Conservation (phyloP, 1,140 invertebrate genomes). For the Drosophila elegans region DNA sequence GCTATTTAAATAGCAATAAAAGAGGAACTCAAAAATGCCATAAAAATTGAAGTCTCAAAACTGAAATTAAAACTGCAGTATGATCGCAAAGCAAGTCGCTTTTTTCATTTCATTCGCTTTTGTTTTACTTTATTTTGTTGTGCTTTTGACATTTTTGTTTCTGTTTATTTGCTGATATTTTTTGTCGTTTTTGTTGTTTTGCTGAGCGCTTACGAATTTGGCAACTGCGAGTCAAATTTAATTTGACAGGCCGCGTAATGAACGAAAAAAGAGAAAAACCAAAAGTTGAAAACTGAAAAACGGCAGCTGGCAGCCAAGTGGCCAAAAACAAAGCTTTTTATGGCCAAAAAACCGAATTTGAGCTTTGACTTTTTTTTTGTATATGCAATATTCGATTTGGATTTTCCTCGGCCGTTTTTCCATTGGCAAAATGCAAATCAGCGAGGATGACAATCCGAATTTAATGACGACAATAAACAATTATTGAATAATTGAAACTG, state of each 20-base stretch:
- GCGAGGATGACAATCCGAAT: conserved; percentile 34
- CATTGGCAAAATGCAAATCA: conserved; percentile 41
- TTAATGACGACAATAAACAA: conserved; percentile 63
- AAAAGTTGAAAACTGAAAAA: conserved; percentile 56
- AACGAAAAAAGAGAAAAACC: conserved; percentile 33
- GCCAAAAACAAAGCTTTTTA: conserved; percentile 74
- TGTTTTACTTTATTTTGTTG: conserved; percentile 22
- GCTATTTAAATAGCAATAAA: conserved; percentile 20
- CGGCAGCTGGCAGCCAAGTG: conserved; percentile 56
- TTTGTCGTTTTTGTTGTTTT: conserved; percentile 17
- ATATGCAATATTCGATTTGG: conserved; percentile 12
- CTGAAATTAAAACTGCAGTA: conserved; percentile 43
- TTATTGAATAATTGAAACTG: conserved; percentile 52
- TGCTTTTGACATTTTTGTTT: conserved; percentile 27
- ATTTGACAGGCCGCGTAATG: conserved; percentile 74
- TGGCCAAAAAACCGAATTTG: conserved; percentile 60
- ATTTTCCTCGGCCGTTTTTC: conserved; percentile 32
- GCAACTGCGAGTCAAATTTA: conserved; percentile 73
- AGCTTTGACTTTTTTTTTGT: conserved; percentile 33
- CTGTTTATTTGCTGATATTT: conserved; percentile 30
- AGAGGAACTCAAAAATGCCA: conserved; percentile 14
- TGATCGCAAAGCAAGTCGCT: conserved; percentile 10
- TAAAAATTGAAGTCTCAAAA: conserved; percentile 13
- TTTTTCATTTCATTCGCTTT: conserved; percentile 13
- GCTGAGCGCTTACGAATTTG: conserved; percentile 67